Evolutionary conservation across 1,140 invertebrate species (phyloP).

Genomic region (Elysia chlorotica): DNA sequence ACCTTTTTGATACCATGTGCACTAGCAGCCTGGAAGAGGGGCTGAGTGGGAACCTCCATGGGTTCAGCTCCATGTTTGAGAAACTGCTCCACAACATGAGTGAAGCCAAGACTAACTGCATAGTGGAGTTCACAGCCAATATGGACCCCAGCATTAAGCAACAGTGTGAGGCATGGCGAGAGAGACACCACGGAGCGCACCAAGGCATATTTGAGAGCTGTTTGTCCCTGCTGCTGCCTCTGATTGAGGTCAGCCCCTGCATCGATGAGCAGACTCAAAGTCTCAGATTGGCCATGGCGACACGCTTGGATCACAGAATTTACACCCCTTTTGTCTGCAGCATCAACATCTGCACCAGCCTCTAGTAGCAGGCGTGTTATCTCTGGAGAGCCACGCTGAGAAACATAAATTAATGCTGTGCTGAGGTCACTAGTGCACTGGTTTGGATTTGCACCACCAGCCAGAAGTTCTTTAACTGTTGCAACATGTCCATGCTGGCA

Average conservation of each 20-base stretch:
- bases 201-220: neutral
- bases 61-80: neutral
- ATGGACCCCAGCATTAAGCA: neutral
- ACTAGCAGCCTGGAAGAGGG: neutral
- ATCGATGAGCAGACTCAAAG: neutral
- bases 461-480: neutral
- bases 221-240: neutral
- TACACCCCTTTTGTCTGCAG: neutral
- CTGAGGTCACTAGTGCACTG: neutral
- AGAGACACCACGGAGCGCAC: neutral
- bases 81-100: neutral
- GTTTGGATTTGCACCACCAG: neutral
- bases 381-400: neutral
- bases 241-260: neutral
- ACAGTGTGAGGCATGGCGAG: neutral
- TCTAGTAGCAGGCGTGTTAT: neutral
- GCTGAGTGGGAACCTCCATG: neutral
- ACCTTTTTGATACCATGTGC: neutral
- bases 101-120: neutral
- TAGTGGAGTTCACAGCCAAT: slow-evolving; percentile 5
- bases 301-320: slow-evolving; percentile 1
- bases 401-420: neutral
- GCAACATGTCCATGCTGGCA: neutral
- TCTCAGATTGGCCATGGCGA: neutral
- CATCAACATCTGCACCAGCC: neutral